phyloP scores from a whole-genome alignment of 2,888 invertebrate species.

The Timandra comae region DNA sequence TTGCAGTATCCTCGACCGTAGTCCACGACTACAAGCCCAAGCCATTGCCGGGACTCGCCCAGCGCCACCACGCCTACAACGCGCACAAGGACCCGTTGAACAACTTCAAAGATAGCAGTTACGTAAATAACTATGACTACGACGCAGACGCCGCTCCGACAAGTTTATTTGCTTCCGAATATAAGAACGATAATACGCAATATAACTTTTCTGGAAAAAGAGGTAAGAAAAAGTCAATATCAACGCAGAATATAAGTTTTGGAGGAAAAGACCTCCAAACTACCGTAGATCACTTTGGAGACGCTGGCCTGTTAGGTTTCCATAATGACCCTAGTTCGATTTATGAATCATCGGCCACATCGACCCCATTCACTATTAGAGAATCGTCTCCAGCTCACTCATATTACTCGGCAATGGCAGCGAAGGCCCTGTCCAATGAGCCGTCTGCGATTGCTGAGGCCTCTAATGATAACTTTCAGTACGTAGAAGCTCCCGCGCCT shows the following conservation, averaged over 20 bases:
- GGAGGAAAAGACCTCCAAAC: constrained; percentile 56
- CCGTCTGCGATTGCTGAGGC: constrained; percentile 47
- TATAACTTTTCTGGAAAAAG: constrained; percentile 34
- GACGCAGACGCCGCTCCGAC: constrained; percentile 58
- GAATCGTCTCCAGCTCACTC: constrained; percentile 52
- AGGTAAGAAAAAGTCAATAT: constrained; percentile 60
- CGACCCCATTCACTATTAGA: constrained; percentile 47
- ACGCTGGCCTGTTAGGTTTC: constrained; percentile 31
- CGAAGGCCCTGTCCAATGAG: constrained; percentile 49
- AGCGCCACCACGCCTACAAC: constrained; percentile 30
- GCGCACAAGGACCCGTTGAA: constrained; percentile 49
- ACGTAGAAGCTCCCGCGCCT: constrained; percentile 46
- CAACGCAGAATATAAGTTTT: constrained; percentile 64
- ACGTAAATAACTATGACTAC: constrained; percentile 51
- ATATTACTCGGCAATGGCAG: constrained; percentile 57
- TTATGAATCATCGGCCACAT: constrained; percentile 29
- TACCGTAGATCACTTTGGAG: constrained; percentile 52
- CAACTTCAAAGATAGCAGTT: constrained; percentile 46
- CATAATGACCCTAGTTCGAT: constrained; percentile 24
- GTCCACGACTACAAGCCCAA: constrained; percentile 59
- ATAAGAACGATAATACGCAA: constrained; percentile 34
- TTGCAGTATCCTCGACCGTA: constrained; percentile 52
- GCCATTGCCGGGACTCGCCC: constrained; percentile 27
- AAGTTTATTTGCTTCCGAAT: constrained; percentile 42
- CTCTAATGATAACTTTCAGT: constrained; percentile 58